phyloP scores from a whole-genome alignment of 2,888 invertebrate species.

The Silvanus unidentatus region DNA sequence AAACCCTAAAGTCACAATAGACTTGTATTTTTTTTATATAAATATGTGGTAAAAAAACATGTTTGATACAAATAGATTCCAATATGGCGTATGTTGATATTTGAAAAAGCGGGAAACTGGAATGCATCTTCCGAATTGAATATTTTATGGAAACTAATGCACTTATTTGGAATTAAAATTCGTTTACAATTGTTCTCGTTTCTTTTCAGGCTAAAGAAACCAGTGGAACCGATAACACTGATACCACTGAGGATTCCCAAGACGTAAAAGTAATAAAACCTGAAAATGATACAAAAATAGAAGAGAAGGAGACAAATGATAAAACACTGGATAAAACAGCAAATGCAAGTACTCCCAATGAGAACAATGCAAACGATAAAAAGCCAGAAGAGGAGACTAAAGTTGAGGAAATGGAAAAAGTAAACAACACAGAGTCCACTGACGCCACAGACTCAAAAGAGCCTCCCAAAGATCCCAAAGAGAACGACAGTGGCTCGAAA shows the following conservation, averaged over 20 bases:
- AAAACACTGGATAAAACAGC: slow-evolving; percentile 22
- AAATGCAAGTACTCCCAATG: slow-evolving; percentile 24
- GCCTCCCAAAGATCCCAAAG: slow-evolving; percentile 27
- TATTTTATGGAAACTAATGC: slow-evolving; percentile 2
- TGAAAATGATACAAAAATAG: slow-evolving; percentile 20
- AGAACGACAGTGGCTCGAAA: slow-evolving; percentile 25
- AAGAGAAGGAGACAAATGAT: slow-evolving; percentile 26
- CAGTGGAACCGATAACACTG: slow-evolving; percentile 31
- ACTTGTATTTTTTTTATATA: neutral
- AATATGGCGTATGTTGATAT: slow-evolving; percentile 46
- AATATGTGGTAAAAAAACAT: slow-evolving; percentile 29
- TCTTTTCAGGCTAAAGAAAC: slow-evolving; percentile 30
- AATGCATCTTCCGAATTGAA: slow-evolving; percentile 17
- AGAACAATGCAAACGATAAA: slow-evolving; percentile 17
- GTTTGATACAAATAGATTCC: slow-evolving; percentile 35
- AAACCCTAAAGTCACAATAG: too few species aligned
- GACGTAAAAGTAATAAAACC: slow-evolving; percentile 26
- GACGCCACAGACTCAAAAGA: slow-evolving; percentile 26
- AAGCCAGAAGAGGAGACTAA: slow-evolving; percentile 19
- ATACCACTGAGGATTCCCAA: slow-evolving; percentile 34
- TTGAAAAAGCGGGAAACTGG: slow-evolving; percentile 46
- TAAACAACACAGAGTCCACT: slow-evolving; percentile 27
- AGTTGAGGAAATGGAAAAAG: slow-evolving; percentile 25
- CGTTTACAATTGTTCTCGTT: neutral
- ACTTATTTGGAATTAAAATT: too few species aligned